Evolutionary conservation across 1,140 invertebrate species (phyloP).

Genomic region (Sitophilus oryzae): DNA sequence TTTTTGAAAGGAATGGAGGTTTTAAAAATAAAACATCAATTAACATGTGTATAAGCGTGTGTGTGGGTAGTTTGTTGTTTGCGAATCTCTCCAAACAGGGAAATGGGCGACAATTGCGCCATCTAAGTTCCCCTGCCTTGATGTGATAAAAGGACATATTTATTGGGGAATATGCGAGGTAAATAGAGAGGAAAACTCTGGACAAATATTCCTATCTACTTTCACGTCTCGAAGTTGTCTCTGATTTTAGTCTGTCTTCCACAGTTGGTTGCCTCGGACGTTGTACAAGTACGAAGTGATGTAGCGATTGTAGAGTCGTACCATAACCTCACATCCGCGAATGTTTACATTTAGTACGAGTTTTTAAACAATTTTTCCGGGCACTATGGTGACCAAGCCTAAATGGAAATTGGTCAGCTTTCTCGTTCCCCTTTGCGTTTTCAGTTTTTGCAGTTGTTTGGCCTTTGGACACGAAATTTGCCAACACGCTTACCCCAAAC

Average conservation of each 20-base stretch:
- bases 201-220: too few relatives aligned
- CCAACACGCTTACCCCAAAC: constrained; percentile 25
- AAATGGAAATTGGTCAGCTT: background rate
- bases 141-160: too few relatives aligned
- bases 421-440: background rate
- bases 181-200: too few relatives aligned
- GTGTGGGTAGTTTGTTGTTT: too few relatives aligned
- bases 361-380: background rate
- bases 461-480: constrained; percentile 17
- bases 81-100: too few relatives aligned
- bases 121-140: too few relatives aligned
- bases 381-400: background rate
- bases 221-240: background rate
- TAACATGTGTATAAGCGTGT: too few relatives aligned
- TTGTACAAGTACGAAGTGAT: background rate
- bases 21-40: too few relatives aligned
- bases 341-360: background rate
- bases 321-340: background rate
- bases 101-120: too few relatives aligned
- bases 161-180: too few relatives aligned
- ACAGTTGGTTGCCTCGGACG: background rate
- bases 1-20: too few relatives aligned
- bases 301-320: background rate
- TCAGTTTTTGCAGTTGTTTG: background rate
- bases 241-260: background rate